These are phyloP conservation scores for Chaetodon auriga DNA, from an alignment of 2,113 vertebrate genomes.

Conservation along the genomic window DNA sequence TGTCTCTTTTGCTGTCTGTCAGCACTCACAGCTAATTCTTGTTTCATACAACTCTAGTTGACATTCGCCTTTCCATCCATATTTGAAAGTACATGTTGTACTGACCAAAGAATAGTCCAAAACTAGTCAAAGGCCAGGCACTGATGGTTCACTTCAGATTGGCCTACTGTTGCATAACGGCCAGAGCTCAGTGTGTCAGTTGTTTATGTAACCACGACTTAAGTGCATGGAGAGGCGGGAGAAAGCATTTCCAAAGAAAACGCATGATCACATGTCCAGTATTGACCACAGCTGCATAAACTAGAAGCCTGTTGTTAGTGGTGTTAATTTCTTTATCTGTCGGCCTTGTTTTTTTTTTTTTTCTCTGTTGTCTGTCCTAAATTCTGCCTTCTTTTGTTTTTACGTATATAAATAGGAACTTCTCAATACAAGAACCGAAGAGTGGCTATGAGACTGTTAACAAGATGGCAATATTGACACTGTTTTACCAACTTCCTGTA, in stretches of 20 bases:
- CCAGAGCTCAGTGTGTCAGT: slow-evolving; percentile 44
- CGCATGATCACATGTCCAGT: neutral
- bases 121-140: slow-evolving; percentile 50
- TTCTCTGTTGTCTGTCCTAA: neutral
- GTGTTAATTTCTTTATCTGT: neutral
- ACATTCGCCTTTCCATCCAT: neutral
- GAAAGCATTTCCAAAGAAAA: slow-evolving; percentile 27
- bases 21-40: slow-evolving; percentile 9
- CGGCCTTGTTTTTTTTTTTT: neutral
- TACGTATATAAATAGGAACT: neutral
- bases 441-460: neutral
- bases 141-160: slow-evolving; percentile 50
- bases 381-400: neutral
- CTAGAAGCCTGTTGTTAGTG: neutral
- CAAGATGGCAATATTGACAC: neutral
- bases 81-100: slow-evolving; percentile 3
- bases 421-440: neutral
- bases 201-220: slow-evolving; percentile 68
- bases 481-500: slow-evolving; percentile 4
- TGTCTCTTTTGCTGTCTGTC: neutral
- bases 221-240: slow-evolving; percentile 49
- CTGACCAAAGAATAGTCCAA: slow-evolving; percentile 22
- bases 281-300: neutral
- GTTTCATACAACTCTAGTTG: slow-evolving; percentile 2
- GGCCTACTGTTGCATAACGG: slow-evolving; percentile 65